phyloP scores from a whole-genome alignment of 2,113 vertebrate species.

The Ceyx cyanopectus region DNA sequence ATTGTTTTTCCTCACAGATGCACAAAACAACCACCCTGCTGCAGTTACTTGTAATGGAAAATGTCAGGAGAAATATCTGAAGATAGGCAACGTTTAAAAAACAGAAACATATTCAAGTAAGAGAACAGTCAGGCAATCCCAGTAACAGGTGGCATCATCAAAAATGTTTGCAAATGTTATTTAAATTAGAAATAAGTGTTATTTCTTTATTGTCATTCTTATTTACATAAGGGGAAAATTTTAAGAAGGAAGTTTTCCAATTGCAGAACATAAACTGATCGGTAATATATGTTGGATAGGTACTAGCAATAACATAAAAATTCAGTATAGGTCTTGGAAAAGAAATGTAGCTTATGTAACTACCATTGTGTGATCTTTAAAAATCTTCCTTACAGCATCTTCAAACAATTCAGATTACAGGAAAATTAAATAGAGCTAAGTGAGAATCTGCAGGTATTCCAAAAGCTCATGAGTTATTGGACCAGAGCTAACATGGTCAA shows the following conservation, averaged over 20 bases:
- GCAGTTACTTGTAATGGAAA: background rate
- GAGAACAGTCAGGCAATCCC: background rate
- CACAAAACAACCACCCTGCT: background rate
- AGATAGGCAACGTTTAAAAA: background rate
- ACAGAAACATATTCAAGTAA: background rate
- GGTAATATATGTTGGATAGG: background rate
- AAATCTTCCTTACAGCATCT: background rate
- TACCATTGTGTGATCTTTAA: background rate
- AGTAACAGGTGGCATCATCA: background rate
- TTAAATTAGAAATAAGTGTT: background rate
- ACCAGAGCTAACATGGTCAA: background rate
- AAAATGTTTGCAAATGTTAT: background rate
- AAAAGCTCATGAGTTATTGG: background rate
- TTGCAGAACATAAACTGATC: background rate
- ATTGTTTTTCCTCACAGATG: background rate
- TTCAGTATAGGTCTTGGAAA: background rate
- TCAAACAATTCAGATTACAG: background rate
- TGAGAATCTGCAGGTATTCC: background rate
- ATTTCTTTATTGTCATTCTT: background rate
- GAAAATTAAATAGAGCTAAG: background rate
- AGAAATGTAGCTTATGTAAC: background rate
- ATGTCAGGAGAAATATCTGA: background rate
- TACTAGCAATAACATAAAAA: background rate
- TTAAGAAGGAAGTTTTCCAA: background rate
- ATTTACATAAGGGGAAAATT: fast-evolving